A percentile compares a stretch with the other conserved stretches of the same genome.
phyloP scores from a whole-genome alignment of 1,140 invertebrate genomes.

The Gryon sp. region DNA sequence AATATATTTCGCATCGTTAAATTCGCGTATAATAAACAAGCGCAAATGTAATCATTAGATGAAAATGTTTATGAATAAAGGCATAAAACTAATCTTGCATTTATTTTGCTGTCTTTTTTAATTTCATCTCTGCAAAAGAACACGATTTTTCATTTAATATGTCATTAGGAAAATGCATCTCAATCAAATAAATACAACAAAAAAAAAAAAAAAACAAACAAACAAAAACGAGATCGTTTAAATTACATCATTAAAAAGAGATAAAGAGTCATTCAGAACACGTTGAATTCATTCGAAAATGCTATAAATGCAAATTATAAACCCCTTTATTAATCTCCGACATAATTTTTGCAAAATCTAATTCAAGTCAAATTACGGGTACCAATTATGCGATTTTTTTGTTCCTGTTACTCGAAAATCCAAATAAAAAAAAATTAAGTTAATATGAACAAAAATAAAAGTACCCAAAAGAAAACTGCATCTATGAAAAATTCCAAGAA shows the following conservation, averaged over 20 bases:
- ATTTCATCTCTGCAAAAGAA: not conserved
- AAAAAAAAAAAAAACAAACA: not conserved
- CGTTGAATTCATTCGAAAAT: slow-evolving; percentile 19
- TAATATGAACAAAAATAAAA: too few species aligned
- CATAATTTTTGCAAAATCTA: slow-evolving; percentile 3
- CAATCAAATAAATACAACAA: slow-evolving; percentile 13
- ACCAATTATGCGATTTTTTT: too few species aligned
- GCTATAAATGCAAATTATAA: slow-evolving; percentile 1
- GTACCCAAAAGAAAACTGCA: too few species aligned
- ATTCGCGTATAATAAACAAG: too few species aligned
- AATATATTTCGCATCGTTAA: too few species aligned
- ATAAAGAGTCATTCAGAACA: slow-evolving; percentile 22
- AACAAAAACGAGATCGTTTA: not conserved
- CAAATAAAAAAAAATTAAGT: too few species aligned
- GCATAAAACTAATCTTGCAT: too few species aligned
- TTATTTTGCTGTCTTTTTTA: not conserved
- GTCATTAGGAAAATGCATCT: slow-evolving; percentile 17
- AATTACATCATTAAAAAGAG: slow-evolving; percentile 44
- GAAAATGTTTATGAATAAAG: too few species aligned
- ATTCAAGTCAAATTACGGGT: too few species aligned
- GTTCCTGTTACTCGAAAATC: too few species aligned
- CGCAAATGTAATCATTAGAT: too few species aligned
- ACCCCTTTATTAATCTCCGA: slow-evolving; percentile 1
- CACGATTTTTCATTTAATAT: slow-evolving; percentile 9
- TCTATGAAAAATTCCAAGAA: too few species aligned